phyloP scores from a whole-genome alignment of 2,888 invertebrate genomes.

The Heteromurus nitidus region DNA sequence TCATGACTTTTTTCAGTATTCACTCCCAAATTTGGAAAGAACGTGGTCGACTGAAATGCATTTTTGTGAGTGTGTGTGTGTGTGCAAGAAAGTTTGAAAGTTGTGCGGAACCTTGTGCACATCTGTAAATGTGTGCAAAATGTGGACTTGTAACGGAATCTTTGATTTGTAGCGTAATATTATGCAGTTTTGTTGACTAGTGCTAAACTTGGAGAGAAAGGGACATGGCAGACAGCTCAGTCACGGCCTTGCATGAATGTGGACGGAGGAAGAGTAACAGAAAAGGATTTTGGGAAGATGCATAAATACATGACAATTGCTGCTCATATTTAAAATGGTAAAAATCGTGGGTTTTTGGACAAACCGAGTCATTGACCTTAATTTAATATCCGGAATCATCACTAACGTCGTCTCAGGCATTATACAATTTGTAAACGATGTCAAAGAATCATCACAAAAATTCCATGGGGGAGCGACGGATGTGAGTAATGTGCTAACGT shows the following conservation, averaged over 20 bases:
- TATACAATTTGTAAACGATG: neutral
- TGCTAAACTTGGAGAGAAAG: neutral
- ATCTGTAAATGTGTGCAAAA: too few relatives aligned
- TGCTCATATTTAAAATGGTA: slow-evolving; percentile 2
- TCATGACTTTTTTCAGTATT: neutral
- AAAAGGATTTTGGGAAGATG: neutral
- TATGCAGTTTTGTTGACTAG: neutral
- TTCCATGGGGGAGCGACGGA: neutral
- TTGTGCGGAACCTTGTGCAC: slow-evolving; percentile 1
- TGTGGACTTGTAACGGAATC: slow-evolving; percentile 28
- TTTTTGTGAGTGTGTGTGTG: neutral
- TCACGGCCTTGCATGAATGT: slow-evolving; percentile 16
- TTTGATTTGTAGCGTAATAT: neutral
- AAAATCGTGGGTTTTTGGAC: slow-evolving; percentile 19
- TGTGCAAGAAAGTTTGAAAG: neutral
- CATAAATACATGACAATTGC: neutral
- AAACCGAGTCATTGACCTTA: slow-evolving; percentile 27
- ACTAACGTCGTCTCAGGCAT: neutral
- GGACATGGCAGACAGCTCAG: slow-evolving; percentile 23
- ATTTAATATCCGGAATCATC: slow-evolving; percentile 29
- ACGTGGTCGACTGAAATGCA: neutral
- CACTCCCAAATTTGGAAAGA: slow-evolving; percentile 25
- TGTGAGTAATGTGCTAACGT: neutral
- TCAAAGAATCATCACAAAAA: neutral
- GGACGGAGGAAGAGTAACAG: slow-evolving; percentile 2